Evolutionary conservation across 2,113 vertebrate species (phyloP).

Genomic region (Bothrops jararaca): DNA sequence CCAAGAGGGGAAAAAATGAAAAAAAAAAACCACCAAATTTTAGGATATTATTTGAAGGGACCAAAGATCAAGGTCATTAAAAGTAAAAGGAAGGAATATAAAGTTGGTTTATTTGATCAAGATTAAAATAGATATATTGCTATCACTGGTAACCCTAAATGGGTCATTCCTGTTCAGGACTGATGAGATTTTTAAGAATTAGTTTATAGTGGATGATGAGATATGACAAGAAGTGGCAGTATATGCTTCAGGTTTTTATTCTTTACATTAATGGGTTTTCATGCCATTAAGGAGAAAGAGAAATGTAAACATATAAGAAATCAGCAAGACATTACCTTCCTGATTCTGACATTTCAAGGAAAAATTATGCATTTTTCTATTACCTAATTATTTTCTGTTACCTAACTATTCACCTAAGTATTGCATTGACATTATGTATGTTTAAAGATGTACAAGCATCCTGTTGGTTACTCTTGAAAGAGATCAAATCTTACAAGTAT

Average conservation of each 20-base stretch:
- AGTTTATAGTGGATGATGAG: too few relatives aligned
- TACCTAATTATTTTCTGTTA: neutral
- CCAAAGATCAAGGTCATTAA: too few relatives aligned
- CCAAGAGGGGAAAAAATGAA: too few relatives aligned
- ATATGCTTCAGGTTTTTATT: conserved; percentile 26
- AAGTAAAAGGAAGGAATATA: too few relatives aligned
- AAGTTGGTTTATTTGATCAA: too few relatives aligned
- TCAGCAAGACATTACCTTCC: conserved; percentile 31
- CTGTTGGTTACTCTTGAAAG: neutral
- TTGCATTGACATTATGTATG: neutral
- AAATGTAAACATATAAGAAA: conserved; percentile 34
- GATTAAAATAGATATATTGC: too few relatives aligned
- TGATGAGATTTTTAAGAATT: too few relatives aligned
- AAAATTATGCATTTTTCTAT: neutral
- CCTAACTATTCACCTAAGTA: too few relatives aligned
- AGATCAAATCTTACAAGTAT: neutral
- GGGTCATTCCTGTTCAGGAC: too few relatives aligned
- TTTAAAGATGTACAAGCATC: neutral
- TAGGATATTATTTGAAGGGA: too few relatives aligned
- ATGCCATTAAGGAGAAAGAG: conserved; percentile 13
- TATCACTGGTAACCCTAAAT: too few relatives aligned
- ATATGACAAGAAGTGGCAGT: neutral
- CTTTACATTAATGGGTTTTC: conserved; percentile 45
- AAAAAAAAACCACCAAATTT: too few relatives aligned
- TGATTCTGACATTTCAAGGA: conserved; percentile 20